Evolutionary conservation across 2,113 vertebrate genomes (phyloP).

Genomic region (Triplophysa tibetana): DNA sequence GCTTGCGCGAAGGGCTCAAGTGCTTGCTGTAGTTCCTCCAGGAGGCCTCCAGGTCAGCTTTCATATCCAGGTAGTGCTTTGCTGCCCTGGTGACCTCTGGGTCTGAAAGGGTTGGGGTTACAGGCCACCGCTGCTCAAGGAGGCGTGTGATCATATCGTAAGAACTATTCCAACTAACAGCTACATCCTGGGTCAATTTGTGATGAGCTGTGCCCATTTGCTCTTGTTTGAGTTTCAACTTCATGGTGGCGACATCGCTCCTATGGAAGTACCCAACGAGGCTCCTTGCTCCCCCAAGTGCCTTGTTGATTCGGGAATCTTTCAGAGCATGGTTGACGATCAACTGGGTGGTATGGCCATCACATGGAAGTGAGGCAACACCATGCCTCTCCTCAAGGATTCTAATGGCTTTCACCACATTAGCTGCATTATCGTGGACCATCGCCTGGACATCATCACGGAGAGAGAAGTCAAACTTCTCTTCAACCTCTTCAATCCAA

Average conservation of each 20-base stretch:
- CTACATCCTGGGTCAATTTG: conserved; percentile 15
- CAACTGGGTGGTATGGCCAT: conserved; percentile 36
- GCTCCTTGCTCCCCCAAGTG: conserved; percentile 3
- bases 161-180: too few relatives aligned
- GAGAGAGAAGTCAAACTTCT: neutral
- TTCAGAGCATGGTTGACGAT: conserved; percentile 12
- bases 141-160: too few relatives aligned
- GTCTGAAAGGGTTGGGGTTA: too few relatives aligned
- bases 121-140: too few relatives aligned
- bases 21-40: too few relatives aligned
- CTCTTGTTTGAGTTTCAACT: conserved; percentile 30
- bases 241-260: conserved; percentile 17
- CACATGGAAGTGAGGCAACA: conserved; percentile 18
- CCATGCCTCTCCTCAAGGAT: conserved; percentile 46
- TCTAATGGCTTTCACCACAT: conserved; percentile 30
- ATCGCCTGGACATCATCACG: conserved; percentile 33
- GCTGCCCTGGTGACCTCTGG: too few relatives aligned
- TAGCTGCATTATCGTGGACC: conserved; percentile 43
- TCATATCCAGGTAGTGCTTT: too few relatives aligned
- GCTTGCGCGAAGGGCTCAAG: too few relatives aligned
- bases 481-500: conserved; percentile 31
- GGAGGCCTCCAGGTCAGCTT: too few relatives aligned
- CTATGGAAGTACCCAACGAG: conserved; percentile 26
- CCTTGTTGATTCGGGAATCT: neutral
- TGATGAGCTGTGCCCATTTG: conserved; percentile 38